Percentiles rank a stretch among this genome's conserved stretches.
Evolutionary conservation across 2,113 vertebrate genomes (phyloP).

Genomic region (Malurus melanocephalus): DNA sequence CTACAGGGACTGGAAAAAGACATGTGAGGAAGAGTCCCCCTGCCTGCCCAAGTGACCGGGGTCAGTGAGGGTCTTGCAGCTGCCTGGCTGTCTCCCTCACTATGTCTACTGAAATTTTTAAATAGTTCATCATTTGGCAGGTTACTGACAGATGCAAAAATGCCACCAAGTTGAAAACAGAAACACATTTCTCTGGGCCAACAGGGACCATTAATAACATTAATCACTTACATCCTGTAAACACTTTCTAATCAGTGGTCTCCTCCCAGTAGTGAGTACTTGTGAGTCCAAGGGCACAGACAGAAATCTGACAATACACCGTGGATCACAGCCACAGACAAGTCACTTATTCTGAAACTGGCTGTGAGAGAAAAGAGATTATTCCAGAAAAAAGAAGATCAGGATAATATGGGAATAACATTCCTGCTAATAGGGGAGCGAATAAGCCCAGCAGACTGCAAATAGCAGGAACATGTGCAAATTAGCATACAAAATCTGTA

Average conservation of each 20-base stretch:
- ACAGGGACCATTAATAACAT: slow-evolving; percentile 23
- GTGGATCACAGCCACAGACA: neutral
- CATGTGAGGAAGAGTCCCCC: neutral
- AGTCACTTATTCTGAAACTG: neutral
- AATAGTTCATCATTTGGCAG: neutral
- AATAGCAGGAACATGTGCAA: neutral
- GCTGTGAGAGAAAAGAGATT: neutral
- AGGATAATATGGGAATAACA: neutral
- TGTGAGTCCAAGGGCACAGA: slow-evolving; percentile 11
- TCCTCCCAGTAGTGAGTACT: slow-evolving; percentile 24
- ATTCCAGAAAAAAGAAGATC: neutral
- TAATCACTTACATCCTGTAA: slow-evolving; percentile 50
- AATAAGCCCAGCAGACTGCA: neutral
- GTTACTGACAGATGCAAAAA: neutral
- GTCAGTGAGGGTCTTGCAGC: neutral
- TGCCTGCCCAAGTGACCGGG: neutral
- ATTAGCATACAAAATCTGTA: neutral
- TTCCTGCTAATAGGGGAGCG: neutral
- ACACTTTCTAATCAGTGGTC: slow-evolving; percentile 27
- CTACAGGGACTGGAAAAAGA: neutral
- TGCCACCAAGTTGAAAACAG: neutral
- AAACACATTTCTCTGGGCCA: neutral
- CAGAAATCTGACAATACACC: neutral
- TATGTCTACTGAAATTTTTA: neutral
- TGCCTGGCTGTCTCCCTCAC: neutral